Conservation (phyloP, 2,888 invertebrate species). For the Chironomus riparius region DNA sequence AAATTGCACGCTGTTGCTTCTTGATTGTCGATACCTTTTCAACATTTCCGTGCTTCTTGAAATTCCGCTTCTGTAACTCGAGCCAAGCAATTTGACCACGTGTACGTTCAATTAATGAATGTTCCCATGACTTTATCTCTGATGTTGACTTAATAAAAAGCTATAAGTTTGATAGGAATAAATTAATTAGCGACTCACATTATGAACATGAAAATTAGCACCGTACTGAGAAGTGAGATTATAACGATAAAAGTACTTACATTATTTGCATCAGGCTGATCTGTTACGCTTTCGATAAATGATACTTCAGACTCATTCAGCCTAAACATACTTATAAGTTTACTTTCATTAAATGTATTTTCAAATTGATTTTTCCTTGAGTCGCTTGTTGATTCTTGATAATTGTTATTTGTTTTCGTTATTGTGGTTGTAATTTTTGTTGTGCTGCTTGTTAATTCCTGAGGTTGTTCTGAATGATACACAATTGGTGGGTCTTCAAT, state of each 20-base stretch:
- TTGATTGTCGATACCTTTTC: conserved; percentile 51
- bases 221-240: background rate
- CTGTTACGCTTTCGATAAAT: background rate
- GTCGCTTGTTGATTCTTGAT: background rate
- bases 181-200: background rate
- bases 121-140: conserved; percentile 56
- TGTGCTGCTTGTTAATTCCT: background rate
- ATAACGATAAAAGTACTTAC: background rate
- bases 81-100: conserved; percentile 55
- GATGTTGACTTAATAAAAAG: conserved; percentile 38
- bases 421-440: background rate
- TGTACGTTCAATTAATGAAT: conserved; percentile 56
- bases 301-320: background rate
- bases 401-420: background rate
- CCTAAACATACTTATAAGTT: background rate
- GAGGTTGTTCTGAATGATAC: background rate
- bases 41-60: conserved; percentile 48
- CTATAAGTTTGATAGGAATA: background rate
- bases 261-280: background rate
- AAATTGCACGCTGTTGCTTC: conserved; percentile 57
- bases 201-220: too few species aligned
- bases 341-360: conserved; percentile 1
- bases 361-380: background rate
- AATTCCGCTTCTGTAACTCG: conserved; percentile 54
- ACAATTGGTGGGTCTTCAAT: conserved; percentile 11